Conservation (phyloP, 1,140 invertebrate genomes). For the Conus ventricosus region DNA sequence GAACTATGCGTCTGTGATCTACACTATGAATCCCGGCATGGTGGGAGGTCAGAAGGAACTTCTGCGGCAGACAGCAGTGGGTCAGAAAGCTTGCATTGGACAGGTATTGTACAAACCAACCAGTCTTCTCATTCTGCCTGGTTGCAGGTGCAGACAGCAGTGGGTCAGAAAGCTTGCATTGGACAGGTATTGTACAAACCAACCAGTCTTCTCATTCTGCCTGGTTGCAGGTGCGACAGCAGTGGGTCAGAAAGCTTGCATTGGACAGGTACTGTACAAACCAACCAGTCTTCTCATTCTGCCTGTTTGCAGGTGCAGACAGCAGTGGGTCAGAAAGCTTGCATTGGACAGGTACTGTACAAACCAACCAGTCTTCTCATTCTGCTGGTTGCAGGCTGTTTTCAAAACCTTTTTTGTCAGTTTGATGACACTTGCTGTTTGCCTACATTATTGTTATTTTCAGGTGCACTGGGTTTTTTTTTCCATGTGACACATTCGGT, state of each 20-base stretch:
- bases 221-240: slow-evolving; percentile 46
- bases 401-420: too few relatives aligned
- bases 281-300: not conserved
- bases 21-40: slow-evolving; percentile 81
- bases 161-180: slow-evolving; percentile 41
- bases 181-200: slow-evolving; percentile 29
- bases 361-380: not conserved
- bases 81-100: slow-evolving; percentile 40
- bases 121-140: not conserved
- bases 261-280: slow-evolving; percentile 32
- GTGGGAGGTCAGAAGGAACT: slow-evolving; percentile 74
- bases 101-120: slow-evolving; percentile 20
- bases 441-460: too few relatives aligned
- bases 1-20: slow-evolving; percentile 86
- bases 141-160: slow-evolving; percentile 40
- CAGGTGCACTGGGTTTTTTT: not conserved
- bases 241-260: slow-evolving; percentile 41
- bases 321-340: too few relatives aligned
- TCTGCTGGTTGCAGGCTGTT: not conserved
- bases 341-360: slow-evolving; percentile 33
- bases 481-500: slow-evolving; percentile 29
- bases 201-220: not conserved
- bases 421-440: too few relatives aligned
- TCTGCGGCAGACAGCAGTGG: slow-evolving; percentile 49
- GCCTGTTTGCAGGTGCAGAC: not conserved